Base-by-base conservation (phyloP, 2,888 invertebrate genomes). In the Cosmopolites sordidus region DNA sequence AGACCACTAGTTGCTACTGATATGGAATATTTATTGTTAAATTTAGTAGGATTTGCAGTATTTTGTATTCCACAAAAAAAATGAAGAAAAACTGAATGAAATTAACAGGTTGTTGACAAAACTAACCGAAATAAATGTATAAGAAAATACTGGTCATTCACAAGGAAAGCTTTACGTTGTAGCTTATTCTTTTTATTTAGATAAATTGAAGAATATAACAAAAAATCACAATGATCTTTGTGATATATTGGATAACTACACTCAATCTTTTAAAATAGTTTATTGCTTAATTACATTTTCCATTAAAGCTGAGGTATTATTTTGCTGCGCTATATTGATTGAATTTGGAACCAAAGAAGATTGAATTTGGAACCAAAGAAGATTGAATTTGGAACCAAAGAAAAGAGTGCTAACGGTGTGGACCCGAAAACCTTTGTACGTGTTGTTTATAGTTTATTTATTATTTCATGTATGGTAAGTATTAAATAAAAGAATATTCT, bases 231-330 rank as follows among this genome's bases (percentile, higher is more conserved):
- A 54, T 22, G 37, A 45, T 16, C 14, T 54, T 12, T 54, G 54
- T 16, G 41, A 54, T 11, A 1, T 49, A 11, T 15, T 54, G 41
- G 54, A 54, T 27, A 45, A 45, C 9, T 54, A 29, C 40, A 54
- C 43, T 37, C 12, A 33, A 1, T 16, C n/a, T 33, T 49, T 39
- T 5, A 54, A 49, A 38, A 14, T 22, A 6, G 27, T 44, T 11
- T 16, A 44, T 11, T 48, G 41, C 18, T 8, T 41, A 5, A 11
- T 43, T n/a, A 15, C 48, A 12, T 9, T 54, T 9, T 45, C 48
- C 12, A 45, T 54, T 16, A 45, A 33, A 11, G 5, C n/a, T 12
- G n/a, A 5, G 8, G 11, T 33, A 12, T 12, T 33, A 12, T 33
- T 33, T 3, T 33, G 33, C 33, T 33, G 33, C n/a, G 11, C 33